Conservation (phyloP, 2,113 vertebrate species). For the Serinus canaria region DNA sequence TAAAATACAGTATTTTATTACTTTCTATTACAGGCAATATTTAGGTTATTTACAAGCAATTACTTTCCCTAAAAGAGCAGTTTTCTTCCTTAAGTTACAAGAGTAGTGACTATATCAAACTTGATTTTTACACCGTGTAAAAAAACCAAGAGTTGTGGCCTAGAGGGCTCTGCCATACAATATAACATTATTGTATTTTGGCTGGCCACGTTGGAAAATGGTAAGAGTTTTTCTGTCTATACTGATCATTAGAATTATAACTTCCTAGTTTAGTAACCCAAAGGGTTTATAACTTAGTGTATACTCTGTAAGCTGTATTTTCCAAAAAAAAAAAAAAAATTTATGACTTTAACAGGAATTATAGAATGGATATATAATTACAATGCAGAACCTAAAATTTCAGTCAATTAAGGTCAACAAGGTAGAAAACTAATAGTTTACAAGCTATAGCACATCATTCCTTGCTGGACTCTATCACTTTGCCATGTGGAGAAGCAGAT, state of each 20-base stretch:
- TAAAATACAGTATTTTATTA: not conserved
- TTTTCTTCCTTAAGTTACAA: not conserved
- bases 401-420: not conserved
- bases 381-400: not conserved
- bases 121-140: rapidly evolving
- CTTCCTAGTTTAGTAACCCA: not conserved
- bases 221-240: not conserved
- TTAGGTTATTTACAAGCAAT: not conserved
- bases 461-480: not conserved
- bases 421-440: not conserved
- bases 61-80: not conserved
- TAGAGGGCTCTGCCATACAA: not conserved
- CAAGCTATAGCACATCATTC: not conserved
- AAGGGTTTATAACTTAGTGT: not conserved
- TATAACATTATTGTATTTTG: not conserved
- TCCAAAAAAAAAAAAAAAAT: not conserved
- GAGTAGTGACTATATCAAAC: not conserved
- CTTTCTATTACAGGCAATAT: not conserved
- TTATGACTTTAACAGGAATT: not conserved
- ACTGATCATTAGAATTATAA: not conserved
- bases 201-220: not conserved
- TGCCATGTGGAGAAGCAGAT: not conserved
- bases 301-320: not conserved
- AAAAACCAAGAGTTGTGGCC: rapidly evolving
- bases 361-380: not conserved